A percentile compares a stretch with the other conserved stretches of the same genome.
Evolutionary conservation across 2,888 invertebrate genomes (phyloP).

Genomic region (Acanthococcus lagerstroemiae): DNA sequence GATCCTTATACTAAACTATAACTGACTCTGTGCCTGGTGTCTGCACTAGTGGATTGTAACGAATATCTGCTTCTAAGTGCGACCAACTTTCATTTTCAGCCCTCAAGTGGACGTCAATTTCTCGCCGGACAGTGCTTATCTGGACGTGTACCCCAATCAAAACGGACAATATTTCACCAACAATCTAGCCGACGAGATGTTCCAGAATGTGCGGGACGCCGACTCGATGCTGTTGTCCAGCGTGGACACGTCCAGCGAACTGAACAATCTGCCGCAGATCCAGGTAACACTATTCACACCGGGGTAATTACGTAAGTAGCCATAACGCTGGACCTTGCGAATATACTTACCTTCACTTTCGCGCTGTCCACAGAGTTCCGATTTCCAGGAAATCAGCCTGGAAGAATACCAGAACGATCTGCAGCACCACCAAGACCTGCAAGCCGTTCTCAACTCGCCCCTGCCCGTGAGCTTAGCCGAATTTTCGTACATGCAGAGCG

Average conservation of each 20-base stretch:
- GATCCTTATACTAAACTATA: too few relatives aligned
- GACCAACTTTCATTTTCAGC: constrained; percentile 8
- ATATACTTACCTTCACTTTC: not conserved
- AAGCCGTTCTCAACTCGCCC: constrained; percentile 66
- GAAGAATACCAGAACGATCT: constrained; percentile 43
- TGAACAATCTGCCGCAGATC: constrained; percentile 20
- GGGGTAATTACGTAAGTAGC: not conserved
- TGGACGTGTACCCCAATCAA: constrained; percentile 20
- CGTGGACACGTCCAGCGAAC: constrained; percentile 9
- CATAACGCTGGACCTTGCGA: not conserved
- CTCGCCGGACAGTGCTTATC: constrained; percentile 12
- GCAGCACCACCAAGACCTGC: constrained; percentile 57
- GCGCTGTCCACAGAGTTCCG: constrained; percentile 39
- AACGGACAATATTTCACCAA: constrained; percentile 25
- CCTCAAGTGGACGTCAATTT: constrained; percentile 23
- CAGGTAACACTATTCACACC: not conserved
- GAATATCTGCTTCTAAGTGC: too few relatives aligned
- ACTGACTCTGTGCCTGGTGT: too few relatives aligned
- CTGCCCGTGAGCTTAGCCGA: constrained; percentile 70
- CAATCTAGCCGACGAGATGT: constrained; percentile 14
- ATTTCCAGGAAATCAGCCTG: constrained; percentile 44
- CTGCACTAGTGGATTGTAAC: too few relatives aligned
- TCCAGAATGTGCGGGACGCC: constrained; percentile 13
- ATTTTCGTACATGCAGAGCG: constrained; percentile 43
- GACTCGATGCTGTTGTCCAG: constrained; percentile 14